A percentile compares a stretch with the other conserved stretches of the same genome.
Conservation (phyloP, 2,797 vertebrate genomes). For the Gambelia wislizenii region DNA sequence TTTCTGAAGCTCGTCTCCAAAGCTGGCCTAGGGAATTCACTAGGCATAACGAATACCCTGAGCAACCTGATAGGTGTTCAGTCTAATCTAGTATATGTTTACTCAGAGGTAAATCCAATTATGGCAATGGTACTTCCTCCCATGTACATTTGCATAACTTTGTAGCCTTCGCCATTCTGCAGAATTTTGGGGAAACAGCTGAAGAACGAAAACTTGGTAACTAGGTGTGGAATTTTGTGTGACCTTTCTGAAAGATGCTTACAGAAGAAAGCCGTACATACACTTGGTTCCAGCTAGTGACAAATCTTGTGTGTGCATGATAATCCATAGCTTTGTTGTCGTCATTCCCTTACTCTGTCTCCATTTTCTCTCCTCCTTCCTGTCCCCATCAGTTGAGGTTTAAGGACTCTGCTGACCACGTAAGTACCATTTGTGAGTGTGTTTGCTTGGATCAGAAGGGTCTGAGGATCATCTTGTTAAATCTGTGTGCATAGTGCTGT, state of each 20-base stretch:
- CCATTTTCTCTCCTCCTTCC: conserved; percentile 86
- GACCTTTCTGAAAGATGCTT: not conserved
- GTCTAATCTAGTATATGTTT: not conserved
- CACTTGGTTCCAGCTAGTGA: conserved; percentile 51
- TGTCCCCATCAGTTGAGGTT: conserved; percentile 91
- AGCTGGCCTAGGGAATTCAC: not conserved
- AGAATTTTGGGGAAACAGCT: not conserved
- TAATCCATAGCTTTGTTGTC: conserved; percentile 65
- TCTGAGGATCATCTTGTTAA: conserved; percentile 74
- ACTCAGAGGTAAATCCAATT: not conserved
- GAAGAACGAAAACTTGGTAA: not conserved
- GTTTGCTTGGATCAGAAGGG: conserved; percentile 79
- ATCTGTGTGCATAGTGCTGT: conserved; percentile 74
- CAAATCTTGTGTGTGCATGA: conserved; percentile 53
- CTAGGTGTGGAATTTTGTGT: not conserved
- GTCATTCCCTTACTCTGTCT: conserved; percentile 81
- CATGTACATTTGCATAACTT: not conserved
- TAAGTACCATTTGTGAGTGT: conserved; percentile 93
- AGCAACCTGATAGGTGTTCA: not conserved
- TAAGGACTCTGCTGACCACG: conserved; percentile 95
- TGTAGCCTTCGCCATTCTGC: not conserved
- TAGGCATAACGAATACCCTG: not conserved
- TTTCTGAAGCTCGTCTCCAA: not conserved
- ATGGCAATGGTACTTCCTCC: not conserved
- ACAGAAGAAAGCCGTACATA: conserved; percentile 22